Evolutionary conservation across 2,797 vertebrate genomes (phyloP), one percentile per base, ranked within the genome.

Genomic region (Kryptopterus vitreolus): DNA sequence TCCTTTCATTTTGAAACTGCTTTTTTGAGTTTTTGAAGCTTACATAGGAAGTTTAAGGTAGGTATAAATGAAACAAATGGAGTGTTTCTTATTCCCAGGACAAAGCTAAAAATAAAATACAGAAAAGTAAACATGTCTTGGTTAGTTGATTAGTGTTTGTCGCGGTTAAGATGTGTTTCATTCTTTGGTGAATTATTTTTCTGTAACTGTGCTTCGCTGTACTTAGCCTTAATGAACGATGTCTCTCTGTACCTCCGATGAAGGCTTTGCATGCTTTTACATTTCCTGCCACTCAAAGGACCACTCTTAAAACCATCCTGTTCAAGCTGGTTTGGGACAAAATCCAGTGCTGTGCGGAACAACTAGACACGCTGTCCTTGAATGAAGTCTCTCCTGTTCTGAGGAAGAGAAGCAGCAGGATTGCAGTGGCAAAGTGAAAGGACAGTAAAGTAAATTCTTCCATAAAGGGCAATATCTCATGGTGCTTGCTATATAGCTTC

Each of bases 381-480:
- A 68, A 48, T 77, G 35, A 57, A 31, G 46, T 31, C 61, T 78
- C 46, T 48, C 20, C 20, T 46, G 1, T 43, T 29, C 22, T 46
- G 35, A 78, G 53, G 69, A 81, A 77, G 29, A 77, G 24, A 52
- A 74, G 53, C 73, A 80, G 78, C 74, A 73, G 82, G 52, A 53
- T 66, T 59, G 58, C 53, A 33, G 76, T 72, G 52, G 52, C 53
- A 50, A 66, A 63, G 38, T 58, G 33, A 73, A 58, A n/a, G 70
- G 31, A 78, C 33, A 66, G 65, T 29, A 70, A 75, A 35, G 53
- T 71, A 59, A 63, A 9, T 62, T 73, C 31, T 33, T 52, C 31
- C 57, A 63, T 33, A 74, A 55, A 33, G 18, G 78, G 70, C 63
- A 80, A 73, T 8, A 24, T 26, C 59, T 65, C 33, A 62, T 8